phyloP scores from a whole-genome alignment of 1,140 invertebrate genomes.

The Plutomurus gul region DNA sequence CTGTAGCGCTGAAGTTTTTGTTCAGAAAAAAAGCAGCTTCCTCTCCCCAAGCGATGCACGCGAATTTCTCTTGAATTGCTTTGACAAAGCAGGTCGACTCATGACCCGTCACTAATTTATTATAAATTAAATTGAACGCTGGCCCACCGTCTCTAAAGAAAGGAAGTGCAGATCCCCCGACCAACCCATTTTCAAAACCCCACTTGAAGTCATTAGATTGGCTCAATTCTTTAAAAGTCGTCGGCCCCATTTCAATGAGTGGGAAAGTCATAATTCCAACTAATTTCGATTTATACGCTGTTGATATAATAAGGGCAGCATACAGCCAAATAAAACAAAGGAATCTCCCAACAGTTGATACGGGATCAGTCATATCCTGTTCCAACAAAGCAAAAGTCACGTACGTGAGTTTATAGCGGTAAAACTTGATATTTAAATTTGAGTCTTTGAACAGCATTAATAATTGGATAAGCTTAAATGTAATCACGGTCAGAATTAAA shows the following conservation, averaged over 20 bases:
- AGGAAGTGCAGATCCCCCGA: not conserved
- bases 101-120: not conserved
- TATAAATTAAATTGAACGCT: not conserved
- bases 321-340: conserved; percentile 20
- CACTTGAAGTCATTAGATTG: not conserved
- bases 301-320: not conserved
- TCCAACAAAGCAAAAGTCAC: no score
- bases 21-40: not conserved
- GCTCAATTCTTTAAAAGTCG: conserved; percentile 17
- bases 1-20: not conserved
- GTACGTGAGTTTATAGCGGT: no score
- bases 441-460: no score
- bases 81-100: not conserved
- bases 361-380: no score
- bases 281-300: conserved; percentile 3
- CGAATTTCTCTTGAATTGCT: not conserved
- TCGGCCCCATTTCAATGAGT: not conserved
- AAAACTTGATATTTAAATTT: no score
- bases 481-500: not conserved
- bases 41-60: not conserved
- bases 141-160: not conserved
- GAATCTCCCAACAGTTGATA: not conserved
- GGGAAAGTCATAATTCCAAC: conserved; percentile 28
- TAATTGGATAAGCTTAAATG: not conserved
- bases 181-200: not conserved